Evolutionary conservation across 1,140 invertebrate genomes (phyloP), one percentile per base, ranked within the genome.

Genomic region (Diachasmimorpha longicaudata): DNA sequence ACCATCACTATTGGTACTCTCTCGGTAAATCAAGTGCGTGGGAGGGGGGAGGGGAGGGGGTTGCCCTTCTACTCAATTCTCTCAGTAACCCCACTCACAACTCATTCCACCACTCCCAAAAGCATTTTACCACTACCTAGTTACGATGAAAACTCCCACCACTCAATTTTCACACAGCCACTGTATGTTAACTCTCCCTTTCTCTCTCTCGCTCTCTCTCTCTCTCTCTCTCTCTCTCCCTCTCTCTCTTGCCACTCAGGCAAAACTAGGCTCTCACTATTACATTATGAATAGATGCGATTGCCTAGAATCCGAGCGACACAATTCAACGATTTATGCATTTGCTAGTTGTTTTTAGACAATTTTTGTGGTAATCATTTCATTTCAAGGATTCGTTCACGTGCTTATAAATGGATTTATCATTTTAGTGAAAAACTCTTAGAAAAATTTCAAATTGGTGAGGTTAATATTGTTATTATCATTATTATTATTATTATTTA

Each of bases 241-340:
- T 75, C 66, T 70, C 48, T 58, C 76, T 63, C 75, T 78, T 55
- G 44, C 66, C 39, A n/a, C 63, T 9, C 13, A 6, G 19, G 19
- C 48, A 55, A 55, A 55, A 36, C 42, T 46, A 23, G 25, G 76
- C 79, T 81, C 80, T 83, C 80, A 77, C 82, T 84, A 84, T 84
- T 82, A 80, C 81, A 83, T 87, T 86, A 85, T 85, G 84, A 85
- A 85, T 86, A 86, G 85, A 84, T 85, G 19, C 84, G 82, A 82
- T 81, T 81, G 84, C 85, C 83, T 16, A 55, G 48, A 55, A 55
- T 55, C 19, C 48, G 48, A 55, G 48, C 48, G 48, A 16, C n/a
- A 55, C 48, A 10, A 55, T 55, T 21, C 19, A 16, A 55, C 14
- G 48, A 19, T 55, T 19, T 55, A 55, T 55, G 19, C 19, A 10